Base-by-base conservation (phyloP, 2,888 invertebrate species). In the Luperina nickerlii region DNA sequence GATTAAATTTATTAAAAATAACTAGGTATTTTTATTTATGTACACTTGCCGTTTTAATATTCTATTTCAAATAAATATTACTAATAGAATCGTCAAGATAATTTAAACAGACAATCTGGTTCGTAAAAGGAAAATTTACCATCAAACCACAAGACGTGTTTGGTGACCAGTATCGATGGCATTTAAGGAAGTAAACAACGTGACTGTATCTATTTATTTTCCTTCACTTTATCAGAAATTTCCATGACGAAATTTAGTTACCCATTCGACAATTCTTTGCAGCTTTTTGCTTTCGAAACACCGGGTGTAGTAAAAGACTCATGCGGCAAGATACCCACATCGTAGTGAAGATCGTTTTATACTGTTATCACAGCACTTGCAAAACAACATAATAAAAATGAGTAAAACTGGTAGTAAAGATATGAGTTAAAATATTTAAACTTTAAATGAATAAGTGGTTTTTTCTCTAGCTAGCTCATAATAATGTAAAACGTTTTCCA, bases 181-280 rank as follows among this genome's bases (percentile, higher is more conserved):
- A n/a, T 32, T 13, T 60, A 51, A 45, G 79, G 79, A 81, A 84
- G 54, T 67, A 11, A 24, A 66, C 45, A 68, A 38, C 18, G 42
- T 18, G 20, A 60, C 70, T n/a, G 11, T 45, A 15, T 3, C 20
- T 62, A 38, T 54, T 69, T 71, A 54, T 54, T 69, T 71, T 42
- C 60, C 54, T 45, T 6, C 8, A 38, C 3, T 45, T 9, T 45
- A n/a, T 45, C 15, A 51, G 66, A 62, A 67, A 67, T 71, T 57
- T 38, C 79, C 80, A 71, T 79, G 80, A 84, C 80, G 54, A 11
- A 24, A 18, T 38, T 45, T 24, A 32, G 18, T 18, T 15, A 20
- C 15, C 42, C 24, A 45, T 68, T 62, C 18, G 11, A 8, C 0
- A 74, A 54, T 20, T 74, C 5, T 8, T 42, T 51, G 24, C n/a